Base-by-base conservation (phyloP, 2,113 vertebrate species). In the Calyptommatus sinebrachiatus region DNA sequence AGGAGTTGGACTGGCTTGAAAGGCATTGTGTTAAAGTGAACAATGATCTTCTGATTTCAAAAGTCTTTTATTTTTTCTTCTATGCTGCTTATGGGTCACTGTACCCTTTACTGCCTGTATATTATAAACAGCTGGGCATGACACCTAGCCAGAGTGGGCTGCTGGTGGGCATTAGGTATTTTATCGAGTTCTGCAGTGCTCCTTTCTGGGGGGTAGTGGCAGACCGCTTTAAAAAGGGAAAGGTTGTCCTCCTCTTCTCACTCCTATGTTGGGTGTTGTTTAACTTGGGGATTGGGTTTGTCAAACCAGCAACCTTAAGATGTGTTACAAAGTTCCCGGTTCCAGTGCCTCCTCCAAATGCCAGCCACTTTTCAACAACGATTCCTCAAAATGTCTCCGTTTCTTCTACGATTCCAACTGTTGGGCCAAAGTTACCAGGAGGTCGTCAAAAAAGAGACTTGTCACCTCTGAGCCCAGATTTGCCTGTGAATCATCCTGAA, bases 51-150 rank as follows among this genome's bases (percentile, higher is more conserved):
- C 96, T 99, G 22, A 89, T 99, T 89, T 99, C 98, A 66, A 99
- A 99, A 86, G 91, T 99, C 77, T 99, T 99, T 88, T 99, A 99
- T 90, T 99, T 99, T 92, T 99, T 99, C 94, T 99, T 99, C 90
- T 99, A 98, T 60, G 96, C 98, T 1, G 98, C 97, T 0, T 99
- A 99, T 35, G 98, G 98, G 85, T 99, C 98, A 0, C 96, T 99
- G 14, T 98, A 99, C 87, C 98, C 98, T 0, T 93, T 99, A 85
- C 92, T 99, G 84, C 94, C 98, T 0, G 94, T 99, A 10, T 99
- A 98, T 88, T 99, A 99, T 81, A 99, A 98, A 82, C 98, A 99
- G 91, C 95, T 99, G 73, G 98, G 98, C 16, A 97, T 99, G 96
- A 95, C 95, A 1, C 94, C 98, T 65, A 96, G 95, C 85, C 97